Evolutionary conservation across 1,140 invertebrate genomes (phyloP).

Genomic region (Aphaenogaster ashmeadi): DNA sequence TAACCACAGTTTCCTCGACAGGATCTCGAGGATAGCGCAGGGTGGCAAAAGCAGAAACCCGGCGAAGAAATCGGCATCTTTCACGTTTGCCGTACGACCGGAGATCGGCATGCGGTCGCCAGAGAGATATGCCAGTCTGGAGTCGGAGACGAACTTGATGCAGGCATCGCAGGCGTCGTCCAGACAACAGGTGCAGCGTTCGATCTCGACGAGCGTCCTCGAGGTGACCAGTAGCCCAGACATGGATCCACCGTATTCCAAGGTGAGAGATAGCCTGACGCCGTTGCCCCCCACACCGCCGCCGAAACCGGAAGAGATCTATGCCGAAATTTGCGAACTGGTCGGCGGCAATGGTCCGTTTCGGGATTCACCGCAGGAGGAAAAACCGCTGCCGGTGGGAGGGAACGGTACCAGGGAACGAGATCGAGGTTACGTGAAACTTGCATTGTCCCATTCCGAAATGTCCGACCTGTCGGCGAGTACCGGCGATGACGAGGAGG

Average conservation of each 20-base stretch:
- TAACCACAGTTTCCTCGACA: slow-evolving; percentile 81
- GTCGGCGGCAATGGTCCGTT: slow-evolving; percentile 55
- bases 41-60: slow-evolving; percentile 83
- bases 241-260: slow-evolving; percentile 85
- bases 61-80: slow-evolving; percentile 85
- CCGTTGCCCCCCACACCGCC: slow-evolving; percentile 82
- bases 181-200: slow-evolving; percentile 84
- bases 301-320: slow-evolving; percentile 81
- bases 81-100: slow-evolving; percentile 84
- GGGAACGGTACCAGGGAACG: slow-evolving; percentile 76
- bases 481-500: slow-evolving; percentile 81
- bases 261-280: slow-evolving; percentile 84
- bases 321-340: slow-evolving; percentile 84
- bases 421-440: slow-evolving; percentile 82
- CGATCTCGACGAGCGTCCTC: slow-evolving; percentile 84
- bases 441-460: slow-evolving; percentile 79
- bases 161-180: slow-evolving; percentile 66
- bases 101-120: slow-evolving; percentile 85
- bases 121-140: slow-evolving; percentile 84
- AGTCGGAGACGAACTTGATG: slow-evolving; percentile 82
- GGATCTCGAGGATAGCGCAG: slow-evolving; percentile 84
- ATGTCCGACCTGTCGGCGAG: slow-evolving; percentile 75
- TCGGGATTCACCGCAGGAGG: slow-evolving; percentile 73
- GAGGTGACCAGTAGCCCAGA: slow-evolving; percentile 79
- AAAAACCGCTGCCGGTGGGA: slow-evolving; percentile 67